phyloP scores from a whole-genome alignment of 2,888 invertebrate species.

The Auanema sp. region DNA sequence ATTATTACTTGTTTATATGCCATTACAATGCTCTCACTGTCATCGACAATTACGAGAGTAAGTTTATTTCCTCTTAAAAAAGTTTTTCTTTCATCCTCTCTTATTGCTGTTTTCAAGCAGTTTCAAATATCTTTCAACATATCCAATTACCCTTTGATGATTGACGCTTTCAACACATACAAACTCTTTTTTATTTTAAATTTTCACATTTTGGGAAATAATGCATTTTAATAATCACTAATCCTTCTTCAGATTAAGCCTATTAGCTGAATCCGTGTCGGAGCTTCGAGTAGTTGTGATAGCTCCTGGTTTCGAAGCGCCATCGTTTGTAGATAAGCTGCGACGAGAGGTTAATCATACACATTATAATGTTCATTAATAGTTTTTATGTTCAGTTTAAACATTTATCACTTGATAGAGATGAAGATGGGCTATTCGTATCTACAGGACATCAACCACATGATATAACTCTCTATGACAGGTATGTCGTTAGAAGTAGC shows the following conservation, averaged over 20 bases:
- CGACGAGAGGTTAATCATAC: constrained; percentile 17
- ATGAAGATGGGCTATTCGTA: constrained; percentile 21
- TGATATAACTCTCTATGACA: constrained; percentile 29
- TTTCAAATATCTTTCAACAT: no score
- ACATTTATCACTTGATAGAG: constrained; percentile 27
- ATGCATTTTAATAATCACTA: no score
- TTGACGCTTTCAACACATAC: no score
- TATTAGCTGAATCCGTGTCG: constrained; percentile 17
- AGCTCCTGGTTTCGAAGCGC: constrained; percentile 30
- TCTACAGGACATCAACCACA: constrained; percentile 21
- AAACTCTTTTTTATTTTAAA: no score
- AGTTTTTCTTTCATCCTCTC: constrained; percentile 1
- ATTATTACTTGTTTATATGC: constrained; percentile 8
- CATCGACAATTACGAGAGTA: constrained; percentile 17
- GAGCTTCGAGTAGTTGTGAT: constrained; percentile 23
- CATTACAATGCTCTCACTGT: constrained; percentile 18
- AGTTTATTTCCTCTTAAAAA: not conserved
- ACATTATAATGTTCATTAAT: no score
- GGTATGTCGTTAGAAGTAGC: no score
- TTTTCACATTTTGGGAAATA: no score
- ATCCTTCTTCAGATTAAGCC: constrained; percentile 8
- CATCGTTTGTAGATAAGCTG: constrained; percentile 20
- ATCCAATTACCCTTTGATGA: no score
- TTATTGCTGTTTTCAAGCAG: no score
- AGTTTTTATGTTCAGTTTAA: constrained; percentile 39